Conservation (phyloP, 2,113 vertebrate species). For the Elephas maximus region DNA sequence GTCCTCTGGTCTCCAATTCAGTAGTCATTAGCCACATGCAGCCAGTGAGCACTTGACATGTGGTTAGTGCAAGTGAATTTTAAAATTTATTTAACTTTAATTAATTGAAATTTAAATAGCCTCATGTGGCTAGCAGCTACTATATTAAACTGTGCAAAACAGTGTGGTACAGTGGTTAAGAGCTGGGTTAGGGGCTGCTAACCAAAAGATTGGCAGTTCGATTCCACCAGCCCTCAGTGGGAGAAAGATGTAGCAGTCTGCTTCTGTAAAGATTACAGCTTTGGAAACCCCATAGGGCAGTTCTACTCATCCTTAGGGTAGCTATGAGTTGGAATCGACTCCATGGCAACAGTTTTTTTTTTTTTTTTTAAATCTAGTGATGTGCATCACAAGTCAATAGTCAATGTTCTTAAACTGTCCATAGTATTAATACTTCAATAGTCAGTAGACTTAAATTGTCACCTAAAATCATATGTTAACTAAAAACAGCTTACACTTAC, state of each 20-base stretch:
- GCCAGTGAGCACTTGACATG: background rate
- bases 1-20: background rate
- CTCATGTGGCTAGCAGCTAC: background rate
- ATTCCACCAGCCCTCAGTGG: background rate
- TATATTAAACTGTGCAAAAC: background rate
- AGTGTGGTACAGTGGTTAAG: background rate
- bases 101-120: background rate
- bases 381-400: background rate
- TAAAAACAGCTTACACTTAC: constrained; percentile 79
- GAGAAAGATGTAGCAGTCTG: background rate
- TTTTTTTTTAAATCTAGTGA: background rate
- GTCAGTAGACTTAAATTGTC: background rate
- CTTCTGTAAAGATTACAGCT: background rate
- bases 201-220: background rate
- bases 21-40: too few species aligned
- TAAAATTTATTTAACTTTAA: background rate
- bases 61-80: background rate
- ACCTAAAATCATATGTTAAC: background rate
- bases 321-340: background rate
- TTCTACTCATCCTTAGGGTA: background rate
- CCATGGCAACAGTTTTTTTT: background rate
- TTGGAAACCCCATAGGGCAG: background rate
- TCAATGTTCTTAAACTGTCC: background rate
- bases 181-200: background rate
- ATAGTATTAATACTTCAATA: too few species aligned